Conservation (phyloP, 1,140 invertebrate genomes). For the Cotesia vestalis region DNA sequence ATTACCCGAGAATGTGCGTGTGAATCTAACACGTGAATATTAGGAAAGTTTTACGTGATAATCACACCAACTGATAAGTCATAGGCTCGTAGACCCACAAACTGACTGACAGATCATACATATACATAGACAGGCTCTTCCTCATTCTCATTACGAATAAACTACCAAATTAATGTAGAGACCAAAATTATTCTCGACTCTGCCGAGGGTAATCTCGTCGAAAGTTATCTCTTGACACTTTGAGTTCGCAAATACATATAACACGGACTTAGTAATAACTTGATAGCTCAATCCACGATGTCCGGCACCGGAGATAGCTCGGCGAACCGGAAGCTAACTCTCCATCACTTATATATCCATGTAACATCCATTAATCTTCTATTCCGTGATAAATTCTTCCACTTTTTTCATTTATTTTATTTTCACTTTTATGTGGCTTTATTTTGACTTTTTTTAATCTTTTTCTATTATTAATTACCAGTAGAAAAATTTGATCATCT, state of each 20-base stretch:
- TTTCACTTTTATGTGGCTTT: no score
- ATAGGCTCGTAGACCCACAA: neutral
- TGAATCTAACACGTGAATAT: neutral
- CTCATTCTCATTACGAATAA: constrained; percentile 30
- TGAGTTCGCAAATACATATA: constrained; percentile 33
- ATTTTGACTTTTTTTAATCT: no score
- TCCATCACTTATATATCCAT: constrained; percentile 31
- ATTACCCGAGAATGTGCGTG: neutral
- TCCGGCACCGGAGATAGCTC: constrained; percentile 57
- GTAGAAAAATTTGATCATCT: no score
- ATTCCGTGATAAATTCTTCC: neutral
- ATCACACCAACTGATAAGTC: neutral
- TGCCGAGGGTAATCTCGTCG: no score
- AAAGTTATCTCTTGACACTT: constrained; percentile 32
- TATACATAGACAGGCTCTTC: constrained; percentile 10
- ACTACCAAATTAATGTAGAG: constrained; percentile 3
- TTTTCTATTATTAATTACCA: no score
- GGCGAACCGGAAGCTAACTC: constrained; percentile 55
- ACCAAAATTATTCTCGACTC: no score
- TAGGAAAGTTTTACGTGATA: no score
- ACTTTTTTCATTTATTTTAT: neutral
- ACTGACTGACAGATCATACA: neutral
- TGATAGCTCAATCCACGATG: constrained; percentile 64
- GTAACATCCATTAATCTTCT: neutral
- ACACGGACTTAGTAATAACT: constrained; percentile 47